These are phyloP conservation scores for Listrodromus nycthemerus DNA, from an alignment of 2,888 invertebrate genomes.

Conservation along the genomic window DNA sequence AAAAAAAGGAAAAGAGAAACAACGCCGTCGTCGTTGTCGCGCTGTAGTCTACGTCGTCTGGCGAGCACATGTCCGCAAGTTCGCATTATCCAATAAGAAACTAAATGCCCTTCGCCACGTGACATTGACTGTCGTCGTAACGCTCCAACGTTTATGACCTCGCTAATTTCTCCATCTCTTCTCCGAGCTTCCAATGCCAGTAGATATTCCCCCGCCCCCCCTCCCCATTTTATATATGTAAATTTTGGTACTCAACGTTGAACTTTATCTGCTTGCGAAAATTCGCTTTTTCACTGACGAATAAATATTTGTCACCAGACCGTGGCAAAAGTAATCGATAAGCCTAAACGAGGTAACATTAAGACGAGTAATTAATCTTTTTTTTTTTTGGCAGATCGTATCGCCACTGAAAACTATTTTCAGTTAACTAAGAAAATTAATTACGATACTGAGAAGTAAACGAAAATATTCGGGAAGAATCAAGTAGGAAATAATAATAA, in stretches of 20 bases:
- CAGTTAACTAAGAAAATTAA: neutral
- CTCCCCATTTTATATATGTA: neutral
- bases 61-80: slow-evolving; percentile 79
- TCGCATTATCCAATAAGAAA: slow-evolving; percentile 78
- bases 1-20: slow-evolving; percentile 15
- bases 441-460: neutral
- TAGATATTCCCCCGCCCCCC: neutral
- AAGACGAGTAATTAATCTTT: too few relatives aligned
- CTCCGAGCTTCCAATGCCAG: slow-evolving; percentile 30
- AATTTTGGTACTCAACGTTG: neutral
- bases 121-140: slow-evolving; percentile 70
- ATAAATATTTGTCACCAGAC: too few relatives aligned
- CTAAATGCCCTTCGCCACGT: slow-evolving; percentile 76
- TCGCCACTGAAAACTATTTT: too few relatives aligned
- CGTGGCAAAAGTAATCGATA: too few relatives aligned
- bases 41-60: slow-evolving; percentile 74
- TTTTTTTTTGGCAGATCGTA: too few relatives aligned
- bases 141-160: slow-evolving; percentile 64
- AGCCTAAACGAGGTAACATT: too few relatives aligned
- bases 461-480: neutral
- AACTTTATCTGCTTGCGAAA: neutral
- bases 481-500: too few relatives aligned
- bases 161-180: slow-evolving; percentile 64
- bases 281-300: too few relatives aligned
- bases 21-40: slow-evolving; percentile 32